These are phyloP conservation scores for Cebuella pygmaea DNA, from an alignment of 2,797 vertebrate genomes.

Conservation along the genomic window DNA sequence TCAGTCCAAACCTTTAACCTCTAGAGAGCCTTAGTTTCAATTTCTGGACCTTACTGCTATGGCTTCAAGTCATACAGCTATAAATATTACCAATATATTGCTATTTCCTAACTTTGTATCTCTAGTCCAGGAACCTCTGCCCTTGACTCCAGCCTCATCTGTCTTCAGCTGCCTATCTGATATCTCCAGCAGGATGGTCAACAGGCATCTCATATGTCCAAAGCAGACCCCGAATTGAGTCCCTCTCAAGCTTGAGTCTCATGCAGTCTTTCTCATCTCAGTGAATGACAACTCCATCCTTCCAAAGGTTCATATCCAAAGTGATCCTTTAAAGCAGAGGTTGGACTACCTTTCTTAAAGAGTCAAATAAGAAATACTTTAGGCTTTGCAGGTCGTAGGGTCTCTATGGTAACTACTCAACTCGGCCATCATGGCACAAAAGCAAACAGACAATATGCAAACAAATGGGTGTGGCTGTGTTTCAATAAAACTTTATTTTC, in stretches of 20 bases:
- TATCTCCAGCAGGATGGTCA: background rate
- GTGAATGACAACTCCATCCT: background rate
- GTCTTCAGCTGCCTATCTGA: background rate
- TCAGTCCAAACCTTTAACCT: background rate
- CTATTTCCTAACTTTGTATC: background rate
- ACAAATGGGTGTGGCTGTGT: background rate
- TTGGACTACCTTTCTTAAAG: background rate
- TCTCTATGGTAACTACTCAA: background rate
- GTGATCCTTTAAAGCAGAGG: background rate
- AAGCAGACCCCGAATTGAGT: background rate
- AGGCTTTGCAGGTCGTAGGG: background rate
- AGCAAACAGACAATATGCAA: background rate
- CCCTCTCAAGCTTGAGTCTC: background rate
- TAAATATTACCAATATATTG: background rate
- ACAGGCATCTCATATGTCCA: background rate
- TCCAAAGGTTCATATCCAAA: background rate
- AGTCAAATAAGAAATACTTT: background rate
- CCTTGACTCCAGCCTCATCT: background rate
- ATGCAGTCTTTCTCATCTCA: background rate
- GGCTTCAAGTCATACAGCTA: background rate
- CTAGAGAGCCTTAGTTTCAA: background rate
- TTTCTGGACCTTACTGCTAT: background rate
- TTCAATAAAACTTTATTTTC: background rate
- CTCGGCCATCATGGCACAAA: background rate
- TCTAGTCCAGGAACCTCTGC: background rate